These are phyloP conservation scores for Myiozetetes cayanensis DNA, from an alignment of 2,113 vertebrate genomes.

Conservation along the genomic window DNA sequence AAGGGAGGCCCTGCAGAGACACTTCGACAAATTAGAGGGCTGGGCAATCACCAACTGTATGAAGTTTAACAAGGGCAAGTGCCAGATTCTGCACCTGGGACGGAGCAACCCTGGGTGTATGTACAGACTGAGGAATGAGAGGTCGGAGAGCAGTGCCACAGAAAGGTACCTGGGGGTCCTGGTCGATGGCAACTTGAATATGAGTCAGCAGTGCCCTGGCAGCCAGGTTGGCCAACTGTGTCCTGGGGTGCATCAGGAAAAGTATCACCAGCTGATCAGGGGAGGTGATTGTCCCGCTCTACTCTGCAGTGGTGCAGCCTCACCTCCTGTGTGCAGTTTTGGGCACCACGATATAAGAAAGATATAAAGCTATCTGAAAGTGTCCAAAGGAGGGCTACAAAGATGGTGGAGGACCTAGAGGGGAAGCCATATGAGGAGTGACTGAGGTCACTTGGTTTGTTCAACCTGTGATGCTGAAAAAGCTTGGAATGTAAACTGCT, in stretches of 20 bases:
- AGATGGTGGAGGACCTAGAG: not conserved
- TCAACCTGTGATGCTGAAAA: no score
- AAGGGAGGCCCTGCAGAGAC: no score
- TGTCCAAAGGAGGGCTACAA: not conserved
- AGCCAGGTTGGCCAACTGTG: no score
- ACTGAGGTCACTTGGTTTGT: no score
- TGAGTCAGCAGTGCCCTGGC: not conserved
- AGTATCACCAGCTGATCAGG: not conserved
- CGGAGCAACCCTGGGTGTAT: not conserved
- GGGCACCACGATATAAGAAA: no score
- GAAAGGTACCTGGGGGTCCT: not conserved
- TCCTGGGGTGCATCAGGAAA: no score
- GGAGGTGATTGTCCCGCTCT: not conserved
- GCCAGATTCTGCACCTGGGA: not conserved
- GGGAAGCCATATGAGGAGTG: accelerated
- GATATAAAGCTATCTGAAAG: not conserved
- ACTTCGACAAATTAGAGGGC: no score
- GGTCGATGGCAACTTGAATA: not conserved
- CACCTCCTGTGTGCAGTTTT: no score
- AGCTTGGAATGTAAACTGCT: no score
- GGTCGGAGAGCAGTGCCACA: not conserved
- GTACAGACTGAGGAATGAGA: not conserved
- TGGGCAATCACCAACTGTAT: not conserved
- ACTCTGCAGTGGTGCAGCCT: not conserved
- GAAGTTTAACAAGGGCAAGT: not conserved